Conservation (phyloP, 2,113 vertebrate genomes). For the Ochotona princeps region DNA sequence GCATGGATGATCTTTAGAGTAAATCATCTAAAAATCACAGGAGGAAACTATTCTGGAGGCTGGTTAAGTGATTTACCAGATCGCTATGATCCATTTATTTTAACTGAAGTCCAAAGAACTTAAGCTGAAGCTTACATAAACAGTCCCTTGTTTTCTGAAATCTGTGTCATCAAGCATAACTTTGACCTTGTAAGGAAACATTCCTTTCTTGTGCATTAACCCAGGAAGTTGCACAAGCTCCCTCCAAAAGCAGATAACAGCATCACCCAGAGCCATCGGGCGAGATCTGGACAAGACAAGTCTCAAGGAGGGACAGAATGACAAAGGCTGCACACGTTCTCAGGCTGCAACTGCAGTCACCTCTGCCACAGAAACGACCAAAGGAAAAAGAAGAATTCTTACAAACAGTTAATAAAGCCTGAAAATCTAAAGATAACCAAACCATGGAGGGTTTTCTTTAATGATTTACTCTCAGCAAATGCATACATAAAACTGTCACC, state of each 20-base stretch:
- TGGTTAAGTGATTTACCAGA: slow-evolving; percentile 29
- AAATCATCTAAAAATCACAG: slow-evolving; percentile 8
- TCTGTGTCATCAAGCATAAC: slow-evolving; percentile 28
- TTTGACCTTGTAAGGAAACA: slow-evolving; percentile 26
- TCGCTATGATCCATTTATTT: slow-evolving; percentile 50
- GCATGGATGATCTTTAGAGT: slow-evolving; percentile 2
- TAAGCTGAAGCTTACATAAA: slow-evolving; percentile 43
- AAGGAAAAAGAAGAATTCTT: not conserved
- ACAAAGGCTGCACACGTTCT: not conserved
- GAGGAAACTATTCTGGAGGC: not conserved
- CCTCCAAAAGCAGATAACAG: slow-evolving; percentile 10
- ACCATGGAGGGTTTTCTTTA: not conserved
- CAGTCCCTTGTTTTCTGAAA: slow-evolving; percentile 48
- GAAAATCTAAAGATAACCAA: not conserved
- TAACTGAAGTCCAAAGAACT: slow-evolving; percentile 35
- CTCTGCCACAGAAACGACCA: not conserved
- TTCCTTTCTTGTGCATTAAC: not conserved
- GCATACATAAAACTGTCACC: not conserved
- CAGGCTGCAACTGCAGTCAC: not conserved
- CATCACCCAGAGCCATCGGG: slow-evolving; percentile 22
- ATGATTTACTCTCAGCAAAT: not conserved
- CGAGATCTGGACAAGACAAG: slow-evolving; percentile 46
- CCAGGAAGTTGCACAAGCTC: not conserved
- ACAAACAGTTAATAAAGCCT: not conserved
- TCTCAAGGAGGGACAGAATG: not conserved